phyloP scores from a whole-genome alignment of 2,888 invertebrate species.

The Hypolimnas misippus region DNA sequence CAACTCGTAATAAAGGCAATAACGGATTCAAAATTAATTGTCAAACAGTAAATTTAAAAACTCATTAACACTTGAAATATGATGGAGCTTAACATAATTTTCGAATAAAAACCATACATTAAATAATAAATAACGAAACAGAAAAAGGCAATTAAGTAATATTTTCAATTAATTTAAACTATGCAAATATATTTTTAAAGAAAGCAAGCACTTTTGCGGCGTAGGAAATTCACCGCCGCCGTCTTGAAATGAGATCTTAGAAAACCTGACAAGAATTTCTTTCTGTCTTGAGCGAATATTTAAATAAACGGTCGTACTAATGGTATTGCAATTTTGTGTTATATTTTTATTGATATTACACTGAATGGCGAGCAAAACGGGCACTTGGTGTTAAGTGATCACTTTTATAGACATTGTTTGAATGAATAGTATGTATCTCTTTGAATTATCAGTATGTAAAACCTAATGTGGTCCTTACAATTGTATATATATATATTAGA shows the following conservation, averaged over 20 bases:
- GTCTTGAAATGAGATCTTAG: not conserved
- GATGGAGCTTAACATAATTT: not conserved
- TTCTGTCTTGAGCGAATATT: not conserved
- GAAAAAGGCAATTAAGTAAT: not conserved
- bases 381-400: not conserved
- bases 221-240: not conserved
- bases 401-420: too few species aligned
- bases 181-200: not conserved
- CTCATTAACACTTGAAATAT: not conserved
- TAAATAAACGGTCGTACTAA: not conserved
- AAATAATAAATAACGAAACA: not conserved
- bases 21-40: not conserved
- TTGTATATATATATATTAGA: too few species aligned
- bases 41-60: not conserved
- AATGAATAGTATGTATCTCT: too few species aligned
- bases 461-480: too few species aligned
- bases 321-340: not conserved
- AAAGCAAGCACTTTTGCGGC: not conserved
- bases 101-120: not conserved
- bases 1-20: too few species aligned
- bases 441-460: too few species aligned
- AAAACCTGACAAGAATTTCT: constrained; percentile 3
- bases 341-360: not conserved
- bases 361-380: not conserved
- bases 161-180: not conserved